Evolutionary conservation across 2,888 invertebrate genomes (phyloP).

Genomic region (Hirtodrosophila cameraria): DNA sequence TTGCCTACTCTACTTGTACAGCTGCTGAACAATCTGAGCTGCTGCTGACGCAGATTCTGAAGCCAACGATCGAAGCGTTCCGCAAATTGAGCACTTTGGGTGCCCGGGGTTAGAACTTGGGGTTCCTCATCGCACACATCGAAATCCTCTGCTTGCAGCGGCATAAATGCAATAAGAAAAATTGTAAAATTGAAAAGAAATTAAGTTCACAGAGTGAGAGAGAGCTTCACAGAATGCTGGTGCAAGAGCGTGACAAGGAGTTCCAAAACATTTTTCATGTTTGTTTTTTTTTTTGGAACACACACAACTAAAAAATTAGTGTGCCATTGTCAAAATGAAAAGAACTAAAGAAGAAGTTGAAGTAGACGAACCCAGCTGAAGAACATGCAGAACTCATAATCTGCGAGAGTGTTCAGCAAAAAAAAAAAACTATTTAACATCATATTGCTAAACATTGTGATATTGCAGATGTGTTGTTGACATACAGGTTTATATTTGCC

Average conservation of each 20-base stretch:
- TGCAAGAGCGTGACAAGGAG: constrained; percentile 47
- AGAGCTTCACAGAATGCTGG: constrained; percentile 24
- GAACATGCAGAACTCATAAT: constrained; percentile 24
- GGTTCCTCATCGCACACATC: constrained; percentile 54
- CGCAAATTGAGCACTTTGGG: constrained; percentile 62
- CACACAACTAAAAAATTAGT: constrained; percentile 59
- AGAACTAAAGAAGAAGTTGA: constrained; percentile 36
- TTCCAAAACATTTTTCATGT: constrained; percentile 19
- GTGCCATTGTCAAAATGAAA: constrained; percentile 63
- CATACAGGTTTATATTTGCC: no score
- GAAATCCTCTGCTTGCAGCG: constrained; percentile 53
- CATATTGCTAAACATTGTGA: constrained; percentile 78
- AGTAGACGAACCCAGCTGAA: no score
- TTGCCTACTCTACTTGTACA: constrained; percentile 69
- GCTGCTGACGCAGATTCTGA: constrained; percentile 68
- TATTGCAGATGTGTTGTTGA: constrained; percentile 48
- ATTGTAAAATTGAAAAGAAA: no score
- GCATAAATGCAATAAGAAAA: constrained; percentile 60
- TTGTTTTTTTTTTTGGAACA: no score
- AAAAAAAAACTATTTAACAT: constrained; percentile 72
- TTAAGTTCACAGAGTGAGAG: constrained; percentile 34
- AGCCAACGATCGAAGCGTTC: constrained; percentile 71
- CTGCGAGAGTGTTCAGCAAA: constrained; percentile 40
- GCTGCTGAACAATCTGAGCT: constrained; percentile 68
- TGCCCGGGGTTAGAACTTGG: constrained; percentile 51